Evolutionary conservation across 2,797 vertebrate genomes (phyloP).

Genomic region (Mus spretus): DNA sequence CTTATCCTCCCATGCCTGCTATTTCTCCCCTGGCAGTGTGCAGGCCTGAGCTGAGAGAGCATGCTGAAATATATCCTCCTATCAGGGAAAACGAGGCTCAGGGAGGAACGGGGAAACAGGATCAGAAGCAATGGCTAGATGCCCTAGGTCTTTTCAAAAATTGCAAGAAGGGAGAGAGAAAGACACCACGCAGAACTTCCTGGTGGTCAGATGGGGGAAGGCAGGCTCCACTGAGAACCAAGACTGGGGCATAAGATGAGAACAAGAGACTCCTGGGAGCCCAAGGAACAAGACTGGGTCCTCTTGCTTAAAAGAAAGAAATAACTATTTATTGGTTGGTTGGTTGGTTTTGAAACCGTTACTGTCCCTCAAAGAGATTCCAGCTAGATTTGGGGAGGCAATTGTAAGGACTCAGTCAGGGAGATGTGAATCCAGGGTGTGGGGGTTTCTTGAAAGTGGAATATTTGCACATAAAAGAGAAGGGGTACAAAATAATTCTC

Average conservation of each 20-base stretch:
- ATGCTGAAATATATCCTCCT: not conserved
- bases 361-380: constrained; percentile 63
- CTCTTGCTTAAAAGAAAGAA: constrained; percentile 62
- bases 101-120: not conserved
- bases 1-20: not conserved
- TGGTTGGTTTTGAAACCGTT: constrained; percentile 10
- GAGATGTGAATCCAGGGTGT: not conserved
- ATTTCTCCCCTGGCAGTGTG: not conserved
- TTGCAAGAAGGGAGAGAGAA: constrained; percentile 24
- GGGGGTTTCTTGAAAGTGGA: constrained; percentile 40
- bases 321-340: not conserved
- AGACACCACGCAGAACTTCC: constrained; percentile 36
- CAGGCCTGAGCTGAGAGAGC: constrained; percentile 47
- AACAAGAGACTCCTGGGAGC: constrained; percentile 33
- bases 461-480: constrained; percentile 40
- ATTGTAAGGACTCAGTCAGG: not conserved
- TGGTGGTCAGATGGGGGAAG: constrained; percentile 3
- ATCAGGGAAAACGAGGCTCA: constrained; percentile 48
- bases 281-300: not conserved
- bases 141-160: constrained; percentile 4
- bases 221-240: constrained; percentile 23
- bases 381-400: constrained; percentile 31
- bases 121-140: constrained; percentile 54
- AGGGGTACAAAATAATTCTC: constrained; percentile 62
- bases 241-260: not conserved